A percentile compares a stretch with the other conserved stretches of the same genome.
phyloP scores from a whole-genome alignment of 1,140 invertebrate species.

The Lasioglossum albipes region DNA sequence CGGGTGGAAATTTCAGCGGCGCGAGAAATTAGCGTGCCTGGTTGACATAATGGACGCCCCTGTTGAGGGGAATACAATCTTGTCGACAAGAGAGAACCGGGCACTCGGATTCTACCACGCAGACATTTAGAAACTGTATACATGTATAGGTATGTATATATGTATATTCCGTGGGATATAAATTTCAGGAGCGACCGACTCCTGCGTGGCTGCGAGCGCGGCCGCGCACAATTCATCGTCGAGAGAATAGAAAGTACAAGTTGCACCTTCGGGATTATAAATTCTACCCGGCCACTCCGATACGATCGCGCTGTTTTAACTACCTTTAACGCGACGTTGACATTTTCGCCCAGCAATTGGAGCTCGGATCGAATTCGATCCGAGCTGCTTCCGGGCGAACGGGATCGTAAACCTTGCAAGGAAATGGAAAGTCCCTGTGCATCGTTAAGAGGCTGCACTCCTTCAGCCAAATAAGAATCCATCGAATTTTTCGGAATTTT shows the following conservation, averaged over 20 bases:
- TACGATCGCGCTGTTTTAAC: constrained; percentile 8
- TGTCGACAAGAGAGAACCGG: neutral
- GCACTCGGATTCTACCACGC: neutral
- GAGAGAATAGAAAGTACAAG: constrained; percentile 42
- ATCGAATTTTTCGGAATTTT: no score
- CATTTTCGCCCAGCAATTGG: neutral
- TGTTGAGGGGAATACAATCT: constrained; percentile 6
- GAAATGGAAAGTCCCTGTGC: neutral
- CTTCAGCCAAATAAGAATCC: no score
- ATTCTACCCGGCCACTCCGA: constrained; percentile 9
- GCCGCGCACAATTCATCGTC: constrained; percentile 24
- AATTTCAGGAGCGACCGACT: constrained; percentile 14
- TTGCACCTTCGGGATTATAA: constrained; percentile 39
- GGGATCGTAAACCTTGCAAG: neutral
- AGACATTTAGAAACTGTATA: constrained; percentile 15
- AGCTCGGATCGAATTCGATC: constrained; percentile 8
- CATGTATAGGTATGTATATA: no score
- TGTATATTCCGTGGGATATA: neutral
- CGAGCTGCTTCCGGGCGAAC: neutral
- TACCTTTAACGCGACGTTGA: constrained; percentile 38
- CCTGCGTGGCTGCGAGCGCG: neutral
- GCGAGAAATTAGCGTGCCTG: neutral
- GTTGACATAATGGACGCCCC: constrained; percentile 30
- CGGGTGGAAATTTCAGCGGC: constrained; percentile 7
- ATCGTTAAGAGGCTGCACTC: no score